Evolutionary conservation across 64 coral and sea anemone species (phyloP).

Genomic region (Porites australiensis): DNA sequence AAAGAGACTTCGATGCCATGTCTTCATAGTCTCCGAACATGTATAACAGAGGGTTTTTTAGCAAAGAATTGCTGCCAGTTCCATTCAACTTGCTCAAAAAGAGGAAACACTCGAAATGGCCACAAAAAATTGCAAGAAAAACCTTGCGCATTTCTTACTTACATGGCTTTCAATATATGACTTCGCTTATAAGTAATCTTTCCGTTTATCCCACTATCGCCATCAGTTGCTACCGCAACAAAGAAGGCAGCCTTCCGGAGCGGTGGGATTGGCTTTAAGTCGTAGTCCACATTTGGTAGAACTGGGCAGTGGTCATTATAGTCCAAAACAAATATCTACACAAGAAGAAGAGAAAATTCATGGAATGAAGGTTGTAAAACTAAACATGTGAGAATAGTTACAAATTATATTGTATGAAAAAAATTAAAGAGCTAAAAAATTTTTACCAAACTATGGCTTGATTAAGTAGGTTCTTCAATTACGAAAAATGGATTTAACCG

Average conservation of each 20-base stretch:
- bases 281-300: conserved; percentile 81
- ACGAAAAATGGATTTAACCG: too few species aligned
- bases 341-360: background rate
- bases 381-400: too few species aligned
- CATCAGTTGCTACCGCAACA: conserved; percentile 79
- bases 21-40: too few species aligned
- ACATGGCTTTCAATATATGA: conserved; percentile 72
- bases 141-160: background rate
- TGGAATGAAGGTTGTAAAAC: background rate
- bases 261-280: conserved; percentile 90
- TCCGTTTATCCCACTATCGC: conserved; percentile 84
- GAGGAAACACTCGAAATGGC: background rate
- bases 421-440: too few species aligned
- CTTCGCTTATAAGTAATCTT: conserved; percentile 74
- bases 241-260: conserved; percentile 84
- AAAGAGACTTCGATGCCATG: too few species aligned
- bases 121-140: background rate
- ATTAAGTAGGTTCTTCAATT: too few species aligned
- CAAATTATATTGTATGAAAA: too few species aligned
- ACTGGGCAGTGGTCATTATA: conserved; percentile 97
- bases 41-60: too few species aligned
- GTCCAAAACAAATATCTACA: conserved; percentile 91
- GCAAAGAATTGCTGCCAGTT: too few species aligned
- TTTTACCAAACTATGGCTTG: too few species aligned
- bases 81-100: background rate